Base-by-base conservation (phyloP, 2,797 vertebrate species). In the Xenopus petersii region DNA sequence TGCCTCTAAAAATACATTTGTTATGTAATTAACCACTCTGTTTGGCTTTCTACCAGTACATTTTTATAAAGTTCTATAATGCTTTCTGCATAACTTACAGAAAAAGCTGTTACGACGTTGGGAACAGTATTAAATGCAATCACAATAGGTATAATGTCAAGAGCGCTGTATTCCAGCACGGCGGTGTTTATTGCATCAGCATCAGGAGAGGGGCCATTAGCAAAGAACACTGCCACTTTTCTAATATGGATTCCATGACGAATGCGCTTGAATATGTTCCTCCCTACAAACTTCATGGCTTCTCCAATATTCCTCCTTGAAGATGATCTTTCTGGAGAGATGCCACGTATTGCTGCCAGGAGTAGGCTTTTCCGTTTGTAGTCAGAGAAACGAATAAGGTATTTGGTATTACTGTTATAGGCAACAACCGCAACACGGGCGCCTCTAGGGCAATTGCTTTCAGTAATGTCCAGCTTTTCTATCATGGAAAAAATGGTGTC, bases 381-480 rank as follows among this genome's bases (percentile, higher is more conserved):
- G 81, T 96, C 95, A 0, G 92, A 88, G 84, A 97, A 96, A 17
- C 92, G 92, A 78, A 95, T 87, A 61, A 94, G 87, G 74, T 94
- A 89, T 70, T 90, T 92, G 30, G 84, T 85, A 75, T 86, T 71
- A 63, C 63, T 49, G 71, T 72, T 94, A 82, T 90, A 98, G 0
- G 89, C 92, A 30, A 96, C 81, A 13, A 95, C 51, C 0, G 95
- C 88, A 7, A 97, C 93, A 0, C 92, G 90, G 1, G 94, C 91
- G 0, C 93, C 95, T 0, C 68, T 85, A 0, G 95, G 95, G 76
- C 96, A 97, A 84, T 92, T 94, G 84, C 90, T 95, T 80, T 92
- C 91, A 0, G 89, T 84, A 16, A 97, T 85, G 72, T 86, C 79
- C 33, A 95, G n/a, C 15, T 82, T 84, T 42, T 89, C 84, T 84